phyloP scores from a whole-genome alignment of 2,888 invertebrate species.

The Elegia similella region DNA sequence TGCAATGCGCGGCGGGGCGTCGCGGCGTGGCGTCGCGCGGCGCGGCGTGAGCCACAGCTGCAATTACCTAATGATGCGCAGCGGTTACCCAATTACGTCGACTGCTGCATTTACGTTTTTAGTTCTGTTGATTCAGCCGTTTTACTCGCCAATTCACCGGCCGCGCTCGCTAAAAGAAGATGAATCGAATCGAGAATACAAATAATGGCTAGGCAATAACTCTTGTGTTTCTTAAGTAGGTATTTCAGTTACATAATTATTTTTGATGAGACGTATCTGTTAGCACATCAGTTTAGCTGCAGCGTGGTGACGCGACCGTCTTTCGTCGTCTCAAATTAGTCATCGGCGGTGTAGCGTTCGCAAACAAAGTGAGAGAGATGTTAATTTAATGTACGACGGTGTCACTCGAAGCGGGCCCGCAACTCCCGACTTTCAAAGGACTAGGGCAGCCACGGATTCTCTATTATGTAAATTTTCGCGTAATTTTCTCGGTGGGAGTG shows the following conservation, averaged over 20 bases:
- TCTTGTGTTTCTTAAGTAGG: background rate
- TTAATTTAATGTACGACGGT: constrained; percentile 76
- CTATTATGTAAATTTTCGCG: constrained; percentile 79
- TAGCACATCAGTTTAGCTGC: constrained; percentile 7
- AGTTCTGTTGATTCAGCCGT: constrained; percentile 56
- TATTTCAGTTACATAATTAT: no score
- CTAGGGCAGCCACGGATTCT: constrained; percentile 75
- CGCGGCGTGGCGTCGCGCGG: constrained; percentile 23
- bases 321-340: constrained; percentile 62
- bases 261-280: background rate
- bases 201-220: background rate
- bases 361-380: constrained; percentile 76
- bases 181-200: constrained; percentile 18
- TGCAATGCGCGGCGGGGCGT: constrained; percentile 29
- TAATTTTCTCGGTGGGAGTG: constrained; percentile 72
- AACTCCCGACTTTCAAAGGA: constrained; percentile 73
- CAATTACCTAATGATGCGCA: constrained; percentile 76
- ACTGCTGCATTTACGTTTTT: constrained; percentile 67
- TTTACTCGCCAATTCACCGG: constrained; percentile 49
- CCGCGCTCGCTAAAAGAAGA: constrained; percentile 33
- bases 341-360: constrained; percentile 52
- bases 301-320: constrained; percentile 37
- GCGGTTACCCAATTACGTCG: constrained; percentile 69
- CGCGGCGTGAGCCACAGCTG: constrained; percentile 51
- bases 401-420: constrained; percentile 67